phyloP scores from a whole-genome alignment of 2,797 vertebrate species.

The Rhinophrynus dorsalis region DNA sequence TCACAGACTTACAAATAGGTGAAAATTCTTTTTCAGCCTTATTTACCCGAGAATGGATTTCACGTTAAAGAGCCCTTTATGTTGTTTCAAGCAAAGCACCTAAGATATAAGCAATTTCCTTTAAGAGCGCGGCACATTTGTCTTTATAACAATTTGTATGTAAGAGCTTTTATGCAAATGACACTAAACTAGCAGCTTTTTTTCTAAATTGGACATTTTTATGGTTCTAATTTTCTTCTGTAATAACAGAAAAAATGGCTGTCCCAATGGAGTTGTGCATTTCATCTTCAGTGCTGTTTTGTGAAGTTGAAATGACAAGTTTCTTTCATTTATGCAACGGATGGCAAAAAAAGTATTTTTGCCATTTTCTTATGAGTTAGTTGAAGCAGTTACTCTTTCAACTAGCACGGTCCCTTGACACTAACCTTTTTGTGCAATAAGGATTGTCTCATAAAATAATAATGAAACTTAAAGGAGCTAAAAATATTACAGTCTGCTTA shows the following conservation, averaged over 20 bases:
- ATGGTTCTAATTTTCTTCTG: constrained; percentile 88
- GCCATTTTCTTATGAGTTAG: constrained; percentile 57
- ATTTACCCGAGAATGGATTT: constrained; percentile 82
- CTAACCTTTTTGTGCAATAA: constrained; percentile 52
- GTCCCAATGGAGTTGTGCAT: constrained; percentile 77
- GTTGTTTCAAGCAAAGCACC: constrained; percentile 71
- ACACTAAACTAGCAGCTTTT: constrained; percentile 84
- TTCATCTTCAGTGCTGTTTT: constrained; percentile 82
- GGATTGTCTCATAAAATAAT: constrained; percentile 52
- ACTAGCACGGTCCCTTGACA: constrained; percentile 55
- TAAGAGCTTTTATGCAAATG: constrained; percentile 94
- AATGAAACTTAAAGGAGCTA: constrained; percentile 50
- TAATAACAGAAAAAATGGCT: constrained; percentile 85
- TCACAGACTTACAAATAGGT: constrained; percentile 67
- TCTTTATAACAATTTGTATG: constrained; percentile 91
- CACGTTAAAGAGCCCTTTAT: constrained; percentile 76
- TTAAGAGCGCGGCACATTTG: constrained; percentile 83
- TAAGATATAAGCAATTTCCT: constrained; percentile 80
- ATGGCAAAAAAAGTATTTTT: constrained; percentile 68
- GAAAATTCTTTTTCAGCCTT: constrained; percentile 71
- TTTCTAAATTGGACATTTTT: constrained; percentile 87
- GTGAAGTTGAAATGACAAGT: constrained; percentile 96
- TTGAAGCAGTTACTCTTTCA: constrained; percentile 59
- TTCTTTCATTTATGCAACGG: constrained; percentile 90
- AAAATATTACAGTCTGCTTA: constrained; percentile 48